These are phyloP conservation scores for Accipiter virgatus DNA, from an alignment of 2,113 vertebrate species.

Conservation along the genomic window DNA sequence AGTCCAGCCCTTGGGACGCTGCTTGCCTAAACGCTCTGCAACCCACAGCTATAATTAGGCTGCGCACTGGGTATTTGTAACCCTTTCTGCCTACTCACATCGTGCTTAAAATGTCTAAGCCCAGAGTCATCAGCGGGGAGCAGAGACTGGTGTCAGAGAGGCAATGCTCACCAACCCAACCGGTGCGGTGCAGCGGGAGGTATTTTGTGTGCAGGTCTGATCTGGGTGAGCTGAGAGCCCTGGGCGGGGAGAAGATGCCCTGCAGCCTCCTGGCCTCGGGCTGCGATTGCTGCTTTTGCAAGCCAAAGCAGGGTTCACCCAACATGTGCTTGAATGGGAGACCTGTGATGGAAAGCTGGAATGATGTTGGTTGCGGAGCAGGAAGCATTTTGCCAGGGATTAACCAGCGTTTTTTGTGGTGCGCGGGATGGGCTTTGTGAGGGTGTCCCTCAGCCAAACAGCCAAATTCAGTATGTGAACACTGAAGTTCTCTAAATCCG, in stretches of 20 bases:
- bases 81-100: background rate
- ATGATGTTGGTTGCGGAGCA: background rate
- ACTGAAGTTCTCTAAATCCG: no score
- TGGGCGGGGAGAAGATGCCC: background rate
- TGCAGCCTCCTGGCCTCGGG: background rate
- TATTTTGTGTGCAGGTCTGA: background rate
- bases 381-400: background rate
- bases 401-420: fast-evolving
- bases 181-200: fast-evolving
- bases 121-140: background rate
- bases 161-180: fast-evolving
- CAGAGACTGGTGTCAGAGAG: background rate
- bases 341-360: background rate
- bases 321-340: background rate
- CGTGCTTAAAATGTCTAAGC: fast-evolving
- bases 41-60: background rate
- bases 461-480: background rate
- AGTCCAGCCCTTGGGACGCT: background rate
- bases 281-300: background rate
- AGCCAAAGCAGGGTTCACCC: background rate
- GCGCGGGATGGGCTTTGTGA: background rate
- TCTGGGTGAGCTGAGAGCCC: background rate
- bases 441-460: background rate
- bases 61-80: background rate
- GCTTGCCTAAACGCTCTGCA: background rate